These are phyloP conservation scores for Parasteatoda tepidariorum DNA, from an alignment of 1,140 invertebrate species.

Conservation along the genomic window DNA sequence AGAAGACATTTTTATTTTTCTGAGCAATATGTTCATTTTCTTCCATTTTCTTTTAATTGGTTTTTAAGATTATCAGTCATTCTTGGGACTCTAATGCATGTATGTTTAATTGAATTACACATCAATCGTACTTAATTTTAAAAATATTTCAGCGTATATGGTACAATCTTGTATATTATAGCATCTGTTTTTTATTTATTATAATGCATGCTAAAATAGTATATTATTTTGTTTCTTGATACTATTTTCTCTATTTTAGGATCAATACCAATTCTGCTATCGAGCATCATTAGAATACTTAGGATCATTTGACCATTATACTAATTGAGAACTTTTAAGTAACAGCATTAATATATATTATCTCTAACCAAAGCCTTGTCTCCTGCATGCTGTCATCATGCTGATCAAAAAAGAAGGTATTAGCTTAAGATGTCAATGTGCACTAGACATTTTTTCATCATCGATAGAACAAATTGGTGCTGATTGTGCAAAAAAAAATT, in stretches of 20 bases:
- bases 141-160: no score
- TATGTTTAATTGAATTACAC: no score
- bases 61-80: no score
- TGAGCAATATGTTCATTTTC: no score
- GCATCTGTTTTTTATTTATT: no score
- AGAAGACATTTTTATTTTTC: no score
- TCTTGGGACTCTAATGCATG: no score
- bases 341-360: neutral
- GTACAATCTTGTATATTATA: no score
- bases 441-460: neutral
- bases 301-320: constrained; percentile 62
- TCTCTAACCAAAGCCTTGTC: constrained; percentile 44
- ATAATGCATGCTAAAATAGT: no score
- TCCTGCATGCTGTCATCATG: constrained; percentile 17
- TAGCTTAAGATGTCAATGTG: neutral
- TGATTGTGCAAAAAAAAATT: neutral
- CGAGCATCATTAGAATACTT: constrained; percentile 94
- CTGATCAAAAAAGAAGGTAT: neutral
- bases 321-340: constrained; percentile 49
- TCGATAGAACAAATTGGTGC: constrained; percentile 15
- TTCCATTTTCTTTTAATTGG: no score
- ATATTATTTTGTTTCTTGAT: neutral
- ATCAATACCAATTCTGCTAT: constrained; percentile 99
- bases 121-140: no score
- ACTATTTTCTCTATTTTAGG: constrained; percentile 69